Conservation (phyloP, 2,113 vertebrate genomes). For the Panthera leo region DNA sequence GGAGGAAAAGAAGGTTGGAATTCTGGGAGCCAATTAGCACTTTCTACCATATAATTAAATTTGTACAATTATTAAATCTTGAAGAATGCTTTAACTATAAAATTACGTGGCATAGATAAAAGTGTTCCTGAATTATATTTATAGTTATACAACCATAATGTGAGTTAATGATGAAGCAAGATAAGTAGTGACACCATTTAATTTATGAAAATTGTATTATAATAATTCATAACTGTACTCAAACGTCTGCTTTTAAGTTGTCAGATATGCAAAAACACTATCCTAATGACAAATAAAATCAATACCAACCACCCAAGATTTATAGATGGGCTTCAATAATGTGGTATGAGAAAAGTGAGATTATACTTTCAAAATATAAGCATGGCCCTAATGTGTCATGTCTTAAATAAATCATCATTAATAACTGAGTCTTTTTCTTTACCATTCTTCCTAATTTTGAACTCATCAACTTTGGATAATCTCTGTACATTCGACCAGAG, state of each 20-base stretch:
- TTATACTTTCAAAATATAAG: constrained; percentile 23
- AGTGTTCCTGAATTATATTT: neutral
- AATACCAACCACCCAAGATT: constrained; percentile 37
- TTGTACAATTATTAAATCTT: constrained; percentile 17
- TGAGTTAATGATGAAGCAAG: constrained; percentile 6
- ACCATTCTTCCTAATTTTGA: neutral
- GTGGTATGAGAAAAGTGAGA: neutral
- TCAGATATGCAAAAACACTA: constrained; percentile 38
- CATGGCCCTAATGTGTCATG: neutral
- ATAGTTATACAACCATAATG: neutral
- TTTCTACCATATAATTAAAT: neutral
- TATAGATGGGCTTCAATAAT: constrained; percentile 30
- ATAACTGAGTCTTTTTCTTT: neutral
- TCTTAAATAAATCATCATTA: constrained; percentile 50
- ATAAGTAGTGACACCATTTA: neutral
- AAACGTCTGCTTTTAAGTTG: constrained; percentile 24
- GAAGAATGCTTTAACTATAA: neutral
- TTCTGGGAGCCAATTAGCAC: neutral
- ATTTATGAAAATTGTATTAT: constrained; percentile 37
- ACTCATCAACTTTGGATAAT: neutral
- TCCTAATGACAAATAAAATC: constrained; percentile 44
- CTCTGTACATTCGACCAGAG: neutral
- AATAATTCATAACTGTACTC: constrained; percentile 27
- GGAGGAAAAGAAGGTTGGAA: neutral
- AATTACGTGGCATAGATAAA: neutral